These are phyloP conservation scores for Eugnorisma glareosa DNA, from an alignment of 2,888 invertebrate genomes.

Conservation along the genomic window DNA sequence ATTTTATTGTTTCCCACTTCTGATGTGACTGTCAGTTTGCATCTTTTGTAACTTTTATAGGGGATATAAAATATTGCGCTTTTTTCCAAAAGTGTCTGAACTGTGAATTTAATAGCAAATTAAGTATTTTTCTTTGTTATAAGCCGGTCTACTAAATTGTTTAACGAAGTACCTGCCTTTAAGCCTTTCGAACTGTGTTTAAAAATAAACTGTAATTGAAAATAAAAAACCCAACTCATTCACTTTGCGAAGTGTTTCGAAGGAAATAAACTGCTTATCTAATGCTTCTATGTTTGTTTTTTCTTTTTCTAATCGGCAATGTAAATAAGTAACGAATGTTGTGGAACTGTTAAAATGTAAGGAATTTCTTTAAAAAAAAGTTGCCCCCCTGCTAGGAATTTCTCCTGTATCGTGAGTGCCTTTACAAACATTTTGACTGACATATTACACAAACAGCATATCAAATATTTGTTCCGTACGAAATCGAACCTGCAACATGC, in stretches of 20 bases:
- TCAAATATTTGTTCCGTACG: too few species aligned
- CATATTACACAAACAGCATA: too few species aligned
- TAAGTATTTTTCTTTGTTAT: background rate
- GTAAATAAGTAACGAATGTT: background rate
- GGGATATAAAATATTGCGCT: background rate
- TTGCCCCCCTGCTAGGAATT: too few species aligned
- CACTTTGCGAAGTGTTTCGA: background rate
- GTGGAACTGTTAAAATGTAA: background rate
- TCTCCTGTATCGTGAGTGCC: too few species aligned
- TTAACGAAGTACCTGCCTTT: background rate
- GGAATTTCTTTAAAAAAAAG: too few species aligned
- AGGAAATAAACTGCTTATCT: background rate
- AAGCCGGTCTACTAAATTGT: background rate
- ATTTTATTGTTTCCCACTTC: slow-evolving; percentile 40
- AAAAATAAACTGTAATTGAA: background rate
- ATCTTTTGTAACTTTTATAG: slow-evolving; percentile 33
- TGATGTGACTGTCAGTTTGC: slow-evolving; percentile 1
- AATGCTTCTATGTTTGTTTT: background rate
- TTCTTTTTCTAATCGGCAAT: background rate
- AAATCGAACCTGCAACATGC: too few species aligned
- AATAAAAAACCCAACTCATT: background rate
- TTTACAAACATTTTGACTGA: too few species aligned
- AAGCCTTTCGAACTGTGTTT: background rate
- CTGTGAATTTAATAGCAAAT: background rate
- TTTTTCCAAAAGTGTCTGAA: background rate